Evolutionary conservation across 2,888 invertebrate species (phyloP), one percentile per base, ranked within the genome.

Genomic region (Ceriagrion tenellum): DNA sequence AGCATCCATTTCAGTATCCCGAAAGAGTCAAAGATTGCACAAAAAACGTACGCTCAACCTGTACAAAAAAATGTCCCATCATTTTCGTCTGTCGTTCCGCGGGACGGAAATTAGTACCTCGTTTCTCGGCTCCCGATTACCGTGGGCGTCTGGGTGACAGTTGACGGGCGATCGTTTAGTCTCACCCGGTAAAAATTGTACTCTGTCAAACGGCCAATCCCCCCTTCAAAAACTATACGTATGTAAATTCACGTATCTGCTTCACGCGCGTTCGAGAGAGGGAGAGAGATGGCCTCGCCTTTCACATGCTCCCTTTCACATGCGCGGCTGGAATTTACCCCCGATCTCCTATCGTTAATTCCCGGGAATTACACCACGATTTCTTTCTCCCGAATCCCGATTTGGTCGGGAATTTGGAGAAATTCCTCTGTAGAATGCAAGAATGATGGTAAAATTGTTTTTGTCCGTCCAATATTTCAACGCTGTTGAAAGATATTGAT

Each of bases 31-130:
- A 26, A 35, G 69, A 23, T 26, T 26, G 69, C 26, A 4, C 35
- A 16, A 59, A 81, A 81, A 35, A 13, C 35, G 12, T 81, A 13
- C 81, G 30, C 13, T 13, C 81, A 35, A 1, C 35, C 35, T 35
- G 30, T 18, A 59, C 1, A 59, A 35, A 81, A 81, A 81, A 81
- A 81, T 81, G 35, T 59, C 81, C 59, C 59, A 63, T 91, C 91
- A 91, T 91, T 59, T 30, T 91, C 13, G 35, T 18, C 35, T 63
- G 91, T 35, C 63, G 63, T 63, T 91, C 59, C 63, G 59, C 63
- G 63, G 20, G 56, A 40, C 40, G 59, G 59, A 91, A 91, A 91
- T 91, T 91, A 91, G 91, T 63, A 20, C 91, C 40, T 35, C 35
- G 26, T 40, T 91, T 91, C 56, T 59, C 6, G 35, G 59, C 35